These are phyloP conservation scores for Coreius guichenoti DNA, from an alignment of 2,797 vertebrate species.

Conservation along the genomic window DNA sequence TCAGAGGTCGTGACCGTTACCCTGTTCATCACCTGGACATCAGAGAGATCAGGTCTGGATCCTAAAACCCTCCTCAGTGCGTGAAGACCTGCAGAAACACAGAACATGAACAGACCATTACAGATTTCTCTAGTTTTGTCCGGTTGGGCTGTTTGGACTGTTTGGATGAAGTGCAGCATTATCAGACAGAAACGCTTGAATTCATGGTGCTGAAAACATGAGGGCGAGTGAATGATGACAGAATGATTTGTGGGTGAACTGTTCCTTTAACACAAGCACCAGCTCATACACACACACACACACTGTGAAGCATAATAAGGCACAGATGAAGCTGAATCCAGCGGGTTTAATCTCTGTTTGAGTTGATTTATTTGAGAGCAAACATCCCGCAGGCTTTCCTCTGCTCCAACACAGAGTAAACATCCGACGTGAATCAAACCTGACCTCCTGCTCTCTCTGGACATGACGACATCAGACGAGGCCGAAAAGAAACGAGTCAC, in stretches of 20 bases:
- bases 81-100: constrained; percentile 78
- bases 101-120: neutral
- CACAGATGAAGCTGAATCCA: constrained; percentile 25
- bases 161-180: neutral
- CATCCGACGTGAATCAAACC: constrained; percentile 82
- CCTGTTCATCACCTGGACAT: constrained; percentile 78
- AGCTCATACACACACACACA: constrained; percentile 13
- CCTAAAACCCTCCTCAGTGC: constrained; percentile 83
- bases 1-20: constrained; percentile 86
- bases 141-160: too few relatives aligned
- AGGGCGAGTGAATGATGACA: too few relatives aligned
- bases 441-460: constrained; percentile 67
- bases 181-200: neutral
- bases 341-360: constrained; percentile 51
- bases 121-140: too few relatives aligned
- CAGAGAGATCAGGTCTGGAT: constrained; percentile 71
- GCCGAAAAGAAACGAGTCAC: constrained; percentile 49
- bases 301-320: neutral
- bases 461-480: constrained; percentile 62
- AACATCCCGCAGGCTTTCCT: constrained; percentile 72
- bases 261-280: neutral
- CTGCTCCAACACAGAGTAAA: constrained; percentile 78
- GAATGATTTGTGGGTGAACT: neutral
- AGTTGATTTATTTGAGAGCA: constrained; percentile 5
- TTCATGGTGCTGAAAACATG: neutral